Conservation (phyloP, 2,113 vertebrate genomes). For the Ifrita kowaldi region DNA sequence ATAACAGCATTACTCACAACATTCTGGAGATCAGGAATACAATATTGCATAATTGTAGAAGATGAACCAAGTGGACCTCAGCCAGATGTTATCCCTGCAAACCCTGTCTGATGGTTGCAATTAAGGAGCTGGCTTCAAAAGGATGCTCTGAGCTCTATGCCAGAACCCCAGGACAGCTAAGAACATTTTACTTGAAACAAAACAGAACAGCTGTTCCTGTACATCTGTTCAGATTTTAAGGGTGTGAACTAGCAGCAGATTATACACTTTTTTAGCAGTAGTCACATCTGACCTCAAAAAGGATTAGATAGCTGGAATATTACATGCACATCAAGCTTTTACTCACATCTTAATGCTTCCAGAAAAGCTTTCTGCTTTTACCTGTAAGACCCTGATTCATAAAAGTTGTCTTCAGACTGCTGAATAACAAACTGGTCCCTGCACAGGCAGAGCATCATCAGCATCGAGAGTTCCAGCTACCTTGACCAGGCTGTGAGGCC, state of each 20-base stretch:
- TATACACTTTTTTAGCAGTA: not conserved
- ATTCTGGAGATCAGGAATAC: constrained; percentile 14
- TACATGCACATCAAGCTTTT: not conserved
- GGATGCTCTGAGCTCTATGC: not conserved
- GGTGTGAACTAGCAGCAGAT: not conserved
- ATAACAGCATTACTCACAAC: not conserved
- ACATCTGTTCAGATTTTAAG: not conserved
- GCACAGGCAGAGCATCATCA: not conserved
- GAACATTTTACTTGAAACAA: not conserved
- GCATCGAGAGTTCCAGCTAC: not conserved
- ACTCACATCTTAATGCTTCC: not conserved
- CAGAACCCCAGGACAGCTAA: not conserved
- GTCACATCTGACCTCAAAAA: not conserved
- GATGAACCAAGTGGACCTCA: not conserved
- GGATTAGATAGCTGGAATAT: not conserved
- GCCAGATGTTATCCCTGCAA: not conserved
- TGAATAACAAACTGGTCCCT: not conserved
- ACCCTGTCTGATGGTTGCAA: not conserved
- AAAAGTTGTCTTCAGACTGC: not conserved
- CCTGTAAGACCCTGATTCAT: not conserved
- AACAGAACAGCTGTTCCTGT: not conserved
- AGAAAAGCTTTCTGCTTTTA: not conserved
- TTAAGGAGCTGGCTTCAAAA: not conserved
- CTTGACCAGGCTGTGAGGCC: not conserved
- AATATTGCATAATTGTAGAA: not conserved